Evolutionary conservation across 2,797 vertebrate species (phyloP), one percentile per base, ranked within the genome.

Genomic region (Pangasius djambal): DNA sequence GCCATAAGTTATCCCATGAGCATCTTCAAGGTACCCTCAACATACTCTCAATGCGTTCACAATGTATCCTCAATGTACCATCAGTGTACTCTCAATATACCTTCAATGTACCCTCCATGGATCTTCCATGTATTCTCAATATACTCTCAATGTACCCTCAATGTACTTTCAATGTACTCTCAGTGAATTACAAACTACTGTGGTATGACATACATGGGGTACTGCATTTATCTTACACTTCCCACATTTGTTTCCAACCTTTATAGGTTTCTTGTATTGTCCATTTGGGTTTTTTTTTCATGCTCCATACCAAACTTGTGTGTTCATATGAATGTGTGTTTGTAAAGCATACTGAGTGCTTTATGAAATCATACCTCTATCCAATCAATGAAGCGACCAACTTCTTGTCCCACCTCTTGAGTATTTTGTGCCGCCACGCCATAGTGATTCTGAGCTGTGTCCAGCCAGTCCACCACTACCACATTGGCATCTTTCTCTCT

Each of bases 401-500:
- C 92, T 91, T 96, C 95, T 84, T 92, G 93, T 59, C 96, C 96
- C 91, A 97, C 96, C 16, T 91, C 92, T 92, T 94, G 92, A 50
- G 96, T 97, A 74, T 96, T 96, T 91, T 96, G 94, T 57, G 96
- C 96, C 0, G 96, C 96, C 1, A 97, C 92, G 63, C 93, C 89
- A 69, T 97, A 97, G 92, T 97, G 96, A 89, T 96, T 95, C 93
- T 97, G 96, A 4, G 96, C 96, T 0, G 81, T 93, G 90, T 52
- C 89, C 74, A 97, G 95, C 96, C 96, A 97, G 91, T 97, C 96
- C 89, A 97, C 96, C 61, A 97, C 96, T 0, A 97, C 94, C 57
- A 97, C 96, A 16, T 97, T 97, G 40, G 96, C 95, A 1, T 88
- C 90, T 48, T 90, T 94, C 89, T 97, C 96, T 57, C 95, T 90